Conservation (phyloP, 2,888 invertebrate genomes). For the Ormyrus thymus region DNA sequence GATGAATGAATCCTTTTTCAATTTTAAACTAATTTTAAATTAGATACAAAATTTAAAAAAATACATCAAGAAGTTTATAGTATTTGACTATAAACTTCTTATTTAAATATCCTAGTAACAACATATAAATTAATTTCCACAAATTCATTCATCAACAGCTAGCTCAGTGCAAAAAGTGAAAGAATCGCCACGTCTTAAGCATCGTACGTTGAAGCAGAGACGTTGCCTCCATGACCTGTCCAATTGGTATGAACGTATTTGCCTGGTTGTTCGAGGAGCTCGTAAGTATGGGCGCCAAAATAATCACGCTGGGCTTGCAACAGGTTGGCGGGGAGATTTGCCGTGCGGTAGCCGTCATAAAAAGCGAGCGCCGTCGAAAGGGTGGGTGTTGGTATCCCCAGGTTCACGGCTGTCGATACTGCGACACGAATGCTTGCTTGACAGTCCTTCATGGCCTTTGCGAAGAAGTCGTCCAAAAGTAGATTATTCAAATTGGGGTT, state of each 20-base stretch:
- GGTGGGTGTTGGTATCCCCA: slow-evolving; percentile 96
- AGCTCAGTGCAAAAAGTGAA: too few species aligned
- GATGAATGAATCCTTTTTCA: too few species aligned
- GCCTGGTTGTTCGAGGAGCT: slow-evolving; percentile 89
- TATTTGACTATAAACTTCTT: too few species aligned
- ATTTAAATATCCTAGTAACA: too few species aligned
- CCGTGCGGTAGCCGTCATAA: slow-evolving; percentile 96
- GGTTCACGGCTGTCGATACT: slow-evolving; percentile 81
- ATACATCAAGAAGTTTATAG: too few species aligned
- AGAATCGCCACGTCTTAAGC: slow-evolving; percentile 70
- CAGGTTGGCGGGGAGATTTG: slow-evolving; percentile 93
- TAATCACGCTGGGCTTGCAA: slow-evolving; percentile 98
- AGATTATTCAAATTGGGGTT: slow-evolving; percentile 91
- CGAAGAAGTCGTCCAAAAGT: slow-evolving; percentile 95
- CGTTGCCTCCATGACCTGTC: slow-evolving; percentile 98
- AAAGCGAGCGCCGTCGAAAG: slow-evolving; percentile 95
- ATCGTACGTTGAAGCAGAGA: slow-evolving; percentile 94
- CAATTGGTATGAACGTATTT: slow-evolving; percentile 97
- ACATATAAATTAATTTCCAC: too few species aligned
- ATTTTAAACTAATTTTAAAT: too few species aligned
- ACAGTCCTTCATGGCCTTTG: slow-evolving; percentile 86
- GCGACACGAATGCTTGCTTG: slow-evolving; percentile 92
- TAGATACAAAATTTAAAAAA: too few species aligned
- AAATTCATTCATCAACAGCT: too few species aligned
- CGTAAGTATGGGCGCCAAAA: slow-evolving; percentile 99